These are phyloP conservation scores for Rhabdophis nuchalis DNA, from an alignment of 2,797 vertebrate genomes.

Conservation along the genomic window DNA sequence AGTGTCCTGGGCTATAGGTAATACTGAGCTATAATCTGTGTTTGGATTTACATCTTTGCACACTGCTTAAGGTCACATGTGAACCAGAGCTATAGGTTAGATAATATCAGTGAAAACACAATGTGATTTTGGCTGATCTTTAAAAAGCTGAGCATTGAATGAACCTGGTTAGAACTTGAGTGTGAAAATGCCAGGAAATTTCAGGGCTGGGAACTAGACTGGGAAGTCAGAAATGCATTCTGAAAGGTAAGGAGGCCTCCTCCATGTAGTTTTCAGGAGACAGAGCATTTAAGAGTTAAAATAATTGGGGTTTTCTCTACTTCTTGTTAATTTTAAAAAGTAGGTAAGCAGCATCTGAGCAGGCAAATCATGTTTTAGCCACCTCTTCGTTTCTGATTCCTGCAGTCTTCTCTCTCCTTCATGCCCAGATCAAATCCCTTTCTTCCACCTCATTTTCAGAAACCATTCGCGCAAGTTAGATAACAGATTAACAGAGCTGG, in stretches of 20 bases:
- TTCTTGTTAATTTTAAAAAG: not conserved
- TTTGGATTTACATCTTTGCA: not conserved
- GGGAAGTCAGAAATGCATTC: not conserved
- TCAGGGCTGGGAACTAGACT: not conserved
- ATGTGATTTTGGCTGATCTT: not conserved
- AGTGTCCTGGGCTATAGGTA: not conserved
- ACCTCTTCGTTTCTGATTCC: not conserved
- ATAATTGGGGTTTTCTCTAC: not conserved
- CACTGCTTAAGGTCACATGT: not conserved
- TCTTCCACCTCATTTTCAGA: not conserved
- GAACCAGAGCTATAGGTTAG: not conserved
- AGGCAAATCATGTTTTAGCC: too few relatives aligned
- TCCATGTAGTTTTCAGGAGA: not conserved
- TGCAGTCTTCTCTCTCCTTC: not conserved
- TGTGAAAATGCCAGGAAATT: not conserved
- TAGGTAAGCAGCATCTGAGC: not conserved
- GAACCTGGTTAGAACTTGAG: not conserved
- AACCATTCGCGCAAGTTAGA: not conserved
- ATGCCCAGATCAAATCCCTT: not conserved
- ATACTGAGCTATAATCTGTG: not conserved
- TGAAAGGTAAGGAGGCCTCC: not conserved
- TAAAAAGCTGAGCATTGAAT: not conserved
- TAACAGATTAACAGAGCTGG: too few relatives aligned
- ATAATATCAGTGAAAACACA: not conserved
- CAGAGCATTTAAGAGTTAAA: not conserved